Evolutionary conservation across 2,888 invertebrate genomes (phyloP).

Genomic region (Helleia helle): DNA sequence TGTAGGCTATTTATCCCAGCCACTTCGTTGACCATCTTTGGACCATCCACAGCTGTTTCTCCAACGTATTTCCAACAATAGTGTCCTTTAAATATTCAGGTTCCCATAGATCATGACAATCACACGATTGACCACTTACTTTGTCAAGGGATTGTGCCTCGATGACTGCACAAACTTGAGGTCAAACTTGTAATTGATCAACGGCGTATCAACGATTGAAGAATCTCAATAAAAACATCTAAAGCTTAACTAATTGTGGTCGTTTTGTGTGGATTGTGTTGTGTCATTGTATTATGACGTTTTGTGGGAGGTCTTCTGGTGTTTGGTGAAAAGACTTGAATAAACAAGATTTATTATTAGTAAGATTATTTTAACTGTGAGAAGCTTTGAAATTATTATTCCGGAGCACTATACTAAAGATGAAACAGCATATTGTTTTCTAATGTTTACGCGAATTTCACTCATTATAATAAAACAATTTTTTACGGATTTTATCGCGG

Average conservation of each 20-base stretch:
- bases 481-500: too few species aligned
- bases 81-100: constrained; percentile 15
- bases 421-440: too few species aligned
- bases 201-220: constrained; percentile 14
- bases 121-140: constrained; percentile 30
- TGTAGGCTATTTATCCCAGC: too few species aligned
- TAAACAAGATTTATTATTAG: too few species aligned
- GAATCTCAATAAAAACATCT: constrained; percentile 10
- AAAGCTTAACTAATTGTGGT: constrained; percentile 7
- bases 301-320: constrained; percentile 12
- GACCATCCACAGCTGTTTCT: too few species aligned
- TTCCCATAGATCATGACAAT: constrained; percentile 40
- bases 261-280: not conserved
- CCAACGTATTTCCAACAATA: constrained; percentile 13
- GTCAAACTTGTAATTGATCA: constrained; percentile 20
- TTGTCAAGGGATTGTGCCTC: constrained; percentile 22
- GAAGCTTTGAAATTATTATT: too few species aligned
- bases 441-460: too few species aligned
- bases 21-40: too few species aligned
- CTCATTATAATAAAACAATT: too few species aligned
- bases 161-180: constrained; percentile 18
- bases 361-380: too few species aligned
- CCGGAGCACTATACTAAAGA: too few species aligned
- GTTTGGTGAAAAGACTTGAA: too few species aligned
- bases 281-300: not conserved